Evolutionary conservation across 2,888 invertebrate genomes (phyloP).

Genomic region (Trisateles emortualis): DNA sequence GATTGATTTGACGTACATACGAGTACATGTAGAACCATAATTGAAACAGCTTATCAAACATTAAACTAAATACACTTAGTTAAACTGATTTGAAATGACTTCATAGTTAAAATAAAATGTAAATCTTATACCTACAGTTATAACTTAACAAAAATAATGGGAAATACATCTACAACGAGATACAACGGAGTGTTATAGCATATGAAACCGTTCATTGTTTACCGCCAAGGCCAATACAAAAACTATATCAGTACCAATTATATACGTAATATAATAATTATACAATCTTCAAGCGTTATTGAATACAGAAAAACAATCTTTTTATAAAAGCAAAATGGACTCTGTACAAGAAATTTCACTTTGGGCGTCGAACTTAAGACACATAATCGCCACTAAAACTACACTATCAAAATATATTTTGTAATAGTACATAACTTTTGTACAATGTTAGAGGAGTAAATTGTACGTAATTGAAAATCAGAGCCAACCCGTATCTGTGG

Average conservation of each 20-base stretch:
- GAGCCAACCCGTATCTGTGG: slow-evolving; percentile 45
- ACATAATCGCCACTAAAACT: not conserved
- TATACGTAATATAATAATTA: slow-evolving; percentile 8
- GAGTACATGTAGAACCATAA: no score
- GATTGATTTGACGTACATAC: no score
- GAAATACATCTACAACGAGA: slow-evolving; percentile 12
- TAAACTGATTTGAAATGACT: no score
- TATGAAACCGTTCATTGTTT: slow-evolving; percentile 37
- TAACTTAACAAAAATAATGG: slow-evolving; percentile 7
- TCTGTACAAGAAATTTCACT: slow-evolving; percentile 1
- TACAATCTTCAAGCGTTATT: no score
- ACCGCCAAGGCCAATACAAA: slow-evolving; percentile 32
- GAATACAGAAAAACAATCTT: no score
- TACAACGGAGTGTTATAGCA: slow-evolving; percentile 17
- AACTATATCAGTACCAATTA: slow-evolving; percentile 20
- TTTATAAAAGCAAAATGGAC: no score
- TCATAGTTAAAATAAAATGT: no score
- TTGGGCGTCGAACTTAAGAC: not conserved
- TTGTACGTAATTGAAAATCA: slow-evolving; percentile 52
- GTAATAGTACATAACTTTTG: not conserved
- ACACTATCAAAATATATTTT: not conserved
- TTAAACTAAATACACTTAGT: no score
- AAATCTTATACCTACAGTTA: no score
- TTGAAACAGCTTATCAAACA: no score
- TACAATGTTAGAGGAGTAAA: slow-evolving; percentile 16